Evolutionary conservation across 1,140 invertebrate species (phyloP).

Genomic region (Orchestia grillus): DNA sequence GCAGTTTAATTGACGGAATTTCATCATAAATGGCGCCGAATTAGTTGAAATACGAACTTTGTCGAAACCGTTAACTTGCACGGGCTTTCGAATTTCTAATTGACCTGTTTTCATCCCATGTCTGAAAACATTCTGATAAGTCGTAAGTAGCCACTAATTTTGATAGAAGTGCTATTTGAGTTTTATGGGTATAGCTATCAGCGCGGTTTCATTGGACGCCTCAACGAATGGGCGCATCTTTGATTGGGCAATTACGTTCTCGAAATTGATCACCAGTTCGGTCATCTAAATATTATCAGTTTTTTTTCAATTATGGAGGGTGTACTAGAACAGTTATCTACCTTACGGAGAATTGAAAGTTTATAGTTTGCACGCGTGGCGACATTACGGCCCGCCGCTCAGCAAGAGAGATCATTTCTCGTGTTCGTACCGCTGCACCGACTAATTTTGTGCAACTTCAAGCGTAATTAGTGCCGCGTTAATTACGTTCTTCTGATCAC

Average conservation of each 20-base stretch:
- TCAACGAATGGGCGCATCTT: neutral
- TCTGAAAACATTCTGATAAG: neutral
- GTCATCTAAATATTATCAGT: neutral
- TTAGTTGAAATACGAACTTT: neutral
- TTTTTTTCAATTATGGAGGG: neutral
- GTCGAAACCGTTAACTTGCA: neutral
- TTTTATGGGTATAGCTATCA: neutral
- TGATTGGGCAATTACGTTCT: neutral
- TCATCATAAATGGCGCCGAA: neutral
- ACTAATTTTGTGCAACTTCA: too few species aligned
- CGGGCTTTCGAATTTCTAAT: neutral
- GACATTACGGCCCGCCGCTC: neutral
- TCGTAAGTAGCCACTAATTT: neutral
- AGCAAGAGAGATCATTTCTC: neutral
- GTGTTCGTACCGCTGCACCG: too few species aligned
- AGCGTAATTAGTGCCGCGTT: too few species aligned
- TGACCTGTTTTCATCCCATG: neutral
- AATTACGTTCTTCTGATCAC: too few species aligned
- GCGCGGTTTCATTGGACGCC: neutral
- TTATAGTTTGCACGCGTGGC: neutral
- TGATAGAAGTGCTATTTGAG: neutral
- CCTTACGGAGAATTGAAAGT: neutral
- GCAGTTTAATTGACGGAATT: neutral
- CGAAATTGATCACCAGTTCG: neutral
- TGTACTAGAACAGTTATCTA: neutral